Base-by-base conservation (phyloP, 2,113 vertebrate species). In the Perccottus glenii region DNA sequence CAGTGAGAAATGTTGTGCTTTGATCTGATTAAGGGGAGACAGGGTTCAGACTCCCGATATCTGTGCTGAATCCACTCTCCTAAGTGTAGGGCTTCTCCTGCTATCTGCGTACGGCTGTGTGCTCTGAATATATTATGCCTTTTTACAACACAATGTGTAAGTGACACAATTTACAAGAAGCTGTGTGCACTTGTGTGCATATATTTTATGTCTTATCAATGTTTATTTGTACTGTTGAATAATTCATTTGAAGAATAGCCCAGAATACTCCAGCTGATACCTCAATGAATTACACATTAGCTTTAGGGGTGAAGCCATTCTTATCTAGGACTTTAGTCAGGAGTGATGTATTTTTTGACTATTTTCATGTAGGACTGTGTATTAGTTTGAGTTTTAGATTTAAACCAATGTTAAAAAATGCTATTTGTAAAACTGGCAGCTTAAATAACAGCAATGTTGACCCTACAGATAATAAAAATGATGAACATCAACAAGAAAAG, bases 231-330 rank as follows among this genome's bases (percentile, higher is more conserved):
- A 15, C 7, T 44, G 9, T 59, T 59, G 33, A 27, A 47, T 48
- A 61, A 48, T 61, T 35, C 46, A 61, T 48, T 7, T 19, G 9
- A 16, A 64, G 48, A 50, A 16, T 40, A 12, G 47, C 47, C 10
- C 36, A 6, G 10, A 51, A 14, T 42, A 14, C 35, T 38, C 32
- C 61, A 51, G 61, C 61, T 64, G 61, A 64, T 64, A 19, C 35
- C 47, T 40, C 35, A 19, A 14, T 38, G 47, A 49, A 36, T 49
- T 19, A 35, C 35, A 19, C 14, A 36, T 45, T 12, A 38, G 14
- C 61, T 42, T 51, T 38, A 36, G n/a, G n/a, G n/a, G 2, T 40
- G 36, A 49, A 33, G 5, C 27, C 19, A 9, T 55, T 55, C 12
- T 55, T 55, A 55, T 55, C 32, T n/a, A 33, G 10, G 11, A 33